Percentiles rank a stretch among this genome's conserved stretches.
Conservation (phyloP, 64 coral and sea anemone species). For the Trachythela sp. region DNA sequence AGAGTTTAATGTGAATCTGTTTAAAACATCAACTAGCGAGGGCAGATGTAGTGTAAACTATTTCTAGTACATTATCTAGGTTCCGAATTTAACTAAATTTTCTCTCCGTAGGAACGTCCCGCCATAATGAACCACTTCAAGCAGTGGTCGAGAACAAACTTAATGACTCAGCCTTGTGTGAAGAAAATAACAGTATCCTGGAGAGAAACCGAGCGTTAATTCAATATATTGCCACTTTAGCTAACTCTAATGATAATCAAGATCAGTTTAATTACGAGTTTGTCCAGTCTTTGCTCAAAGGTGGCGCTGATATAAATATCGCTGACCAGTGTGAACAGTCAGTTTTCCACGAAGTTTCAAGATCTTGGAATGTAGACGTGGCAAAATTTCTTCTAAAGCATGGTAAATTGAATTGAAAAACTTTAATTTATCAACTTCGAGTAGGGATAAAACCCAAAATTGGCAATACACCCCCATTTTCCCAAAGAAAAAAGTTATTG, state of each 20-base stretch:
- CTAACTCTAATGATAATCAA: background rate
- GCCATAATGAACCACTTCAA: slow-evolving; percentile 22
- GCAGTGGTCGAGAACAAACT: background rate
- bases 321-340: background rate
- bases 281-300: background rate
- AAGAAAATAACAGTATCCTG: background rate
- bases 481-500: no score
- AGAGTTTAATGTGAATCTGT: no score
- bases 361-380: background rate
- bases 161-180: background rate
- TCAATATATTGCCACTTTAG: slow-evolving; percentile 20
- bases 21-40: no score
- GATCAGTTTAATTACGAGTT: slow-evolving; percentile 15
- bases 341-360: slow-evolving; percentile 2
- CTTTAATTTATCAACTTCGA: no score
- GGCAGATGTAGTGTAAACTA: no score
- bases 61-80: no score
- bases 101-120: background rate
- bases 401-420: background rate
- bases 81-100: background rate
- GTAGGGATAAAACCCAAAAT: no score
- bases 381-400: background rate
- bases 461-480: no score
- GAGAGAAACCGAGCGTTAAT: slow-evolving; percentile 3
- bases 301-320: background rate